Evolutionary conservation across 2,113 vertebrate species (phyloP), one percentile per base, ranked within the genome.

Genomic region (Lampris incognitus): DNA sequence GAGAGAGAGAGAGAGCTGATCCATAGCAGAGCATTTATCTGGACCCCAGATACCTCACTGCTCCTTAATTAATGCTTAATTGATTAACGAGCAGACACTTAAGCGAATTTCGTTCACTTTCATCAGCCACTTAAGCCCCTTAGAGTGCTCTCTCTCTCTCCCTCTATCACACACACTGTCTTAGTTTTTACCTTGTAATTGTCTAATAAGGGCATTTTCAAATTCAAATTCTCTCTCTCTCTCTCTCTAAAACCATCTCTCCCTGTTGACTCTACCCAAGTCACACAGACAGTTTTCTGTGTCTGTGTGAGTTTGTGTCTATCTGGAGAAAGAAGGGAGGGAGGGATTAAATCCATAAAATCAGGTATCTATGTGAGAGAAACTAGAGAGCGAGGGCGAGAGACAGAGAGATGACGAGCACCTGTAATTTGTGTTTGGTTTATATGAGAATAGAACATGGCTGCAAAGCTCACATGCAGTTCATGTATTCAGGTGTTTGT

Each of bases 31-130:
- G 56, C 67, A 48, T 66, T 79, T 82, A 86, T 82, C 72, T 79
- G 78, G 83, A 86, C 79, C 73, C 78, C 78, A 78, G 84, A 86
- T 58, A 9, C 80, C 80, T 72, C 66, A 40, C 72, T 42, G 77
- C 82, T 82, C 72, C 70, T 68, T 90, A 85, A 92, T 91, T 87
- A 90, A 84, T 69, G 69, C 72, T 49, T 90, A 85, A 91, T 90
- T 91, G 89, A 93, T 92, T 92, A 92, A 90, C 67, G 56, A 87
- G 85, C 4, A 63, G 66, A 78, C 81, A 60, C 85, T 81, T 88
- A 69, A 76, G 66, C 36, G 1, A 42, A 78, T 90, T 90, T 89
- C 72, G 74, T 42, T 65, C 82, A 67, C 79, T 91, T 91, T 88
- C 86, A 88, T 91, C 85, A 86, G 84, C 79, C 79, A 70, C 37